Base-by-base conservation (phyloP, 1,140 invertebrate genomes). In the Danaus plexippus region DNA sequence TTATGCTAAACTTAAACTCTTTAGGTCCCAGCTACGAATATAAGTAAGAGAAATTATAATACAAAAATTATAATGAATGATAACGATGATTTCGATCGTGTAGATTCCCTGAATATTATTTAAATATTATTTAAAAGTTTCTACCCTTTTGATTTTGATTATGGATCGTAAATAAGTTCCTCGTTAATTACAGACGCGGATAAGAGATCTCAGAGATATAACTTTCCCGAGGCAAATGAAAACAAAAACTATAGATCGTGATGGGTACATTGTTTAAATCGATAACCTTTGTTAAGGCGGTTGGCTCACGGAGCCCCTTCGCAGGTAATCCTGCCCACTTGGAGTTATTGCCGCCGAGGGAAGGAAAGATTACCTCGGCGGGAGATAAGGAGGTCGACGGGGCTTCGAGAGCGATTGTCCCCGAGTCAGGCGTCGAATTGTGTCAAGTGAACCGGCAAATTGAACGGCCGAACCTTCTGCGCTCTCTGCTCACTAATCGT, bases 391-490 rank as follows among this genome's bases (percentile, higher is more conserved):
- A 86, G 83, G 83, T 84, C 80, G 83, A 80, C 77, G 83, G 80
- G 79, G 79, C 79, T 81, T 80, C 74, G 77, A 84, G 80, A 83
- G 80, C 83, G 83, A 86, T 86, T 86, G 83, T 85, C 83, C 81
- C 83, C 81, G 81, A 85, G 83, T 83, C 83, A 85, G 80, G 80
- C 80, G 75, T 86, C 83, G 81, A 85, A 86, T 86, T 86, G 80
- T 86, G 83, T 86, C 81, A 86, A 86, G 83, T 85, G 83, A 86
- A 86, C 77, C 83, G 83, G 80, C 75, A 86, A 86, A 86, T 86
- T 86, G 81, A 86, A 86, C 81, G 83, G 83, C 77, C 83, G 80
- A 83, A 80, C 78, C 78, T 86, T 82, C 76, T 82, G 79, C 73
- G 73, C 77, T 73, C 77, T 74, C 66, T 66, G 75, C 77, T 76